Evolutionary conservation across 2,888 invertebrate genomes (phyloP), one percentile per base, ranked within the genome.

Genomic region (Euzetes globulus): DNA sequence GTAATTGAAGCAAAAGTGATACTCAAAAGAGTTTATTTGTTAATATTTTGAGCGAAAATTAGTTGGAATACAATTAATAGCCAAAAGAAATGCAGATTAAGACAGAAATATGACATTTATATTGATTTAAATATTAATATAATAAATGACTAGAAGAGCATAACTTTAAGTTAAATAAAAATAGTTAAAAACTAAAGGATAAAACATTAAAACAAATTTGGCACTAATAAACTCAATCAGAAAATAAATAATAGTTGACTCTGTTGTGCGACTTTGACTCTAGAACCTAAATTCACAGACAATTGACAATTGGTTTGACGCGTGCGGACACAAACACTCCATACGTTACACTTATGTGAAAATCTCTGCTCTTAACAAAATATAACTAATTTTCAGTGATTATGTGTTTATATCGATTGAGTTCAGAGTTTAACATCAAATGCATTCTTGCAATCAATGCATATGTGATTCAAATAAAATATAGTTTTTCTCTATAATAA

Each of bases 1-100:
- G 33, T 68, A 47, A 70, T 37, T n/a, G 19, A 58, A 58, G 65
- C 65, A 65, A 65, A 65, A 65, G 65, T 65, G 65, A 65, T 37
- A 41, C 65, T 15, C 37, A 65, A 65, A 65, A 37, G 65, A 65
- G 65, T 65, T 65, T 65, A 65, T 65, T 63, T 25, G 58, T 58
- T 65, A 19, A 37, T 58, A 65, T 65, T 65, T 65, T 4, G 19
- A 41, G 65, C 37, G 37, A 65, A 37, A 37, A 15, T 29, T 27
- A 65, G 19, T 65, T 65, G n/a, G 0, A 65, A 33, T 65, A 65
- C 65, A 65, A 15, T 58, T 65, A 41, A 29, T 41, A 65, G 65
- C 17, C 9, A 41, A 65, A 22, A 65, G 37, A 17, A 63, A 63
- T 25, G 41, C 13, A n/a, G 17, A 55, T 58, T 58, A 25, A 58